phyloP scores from a whole-genome alignment of 2,888 invertebrate species.

The Cabera pusaria region DNA sequence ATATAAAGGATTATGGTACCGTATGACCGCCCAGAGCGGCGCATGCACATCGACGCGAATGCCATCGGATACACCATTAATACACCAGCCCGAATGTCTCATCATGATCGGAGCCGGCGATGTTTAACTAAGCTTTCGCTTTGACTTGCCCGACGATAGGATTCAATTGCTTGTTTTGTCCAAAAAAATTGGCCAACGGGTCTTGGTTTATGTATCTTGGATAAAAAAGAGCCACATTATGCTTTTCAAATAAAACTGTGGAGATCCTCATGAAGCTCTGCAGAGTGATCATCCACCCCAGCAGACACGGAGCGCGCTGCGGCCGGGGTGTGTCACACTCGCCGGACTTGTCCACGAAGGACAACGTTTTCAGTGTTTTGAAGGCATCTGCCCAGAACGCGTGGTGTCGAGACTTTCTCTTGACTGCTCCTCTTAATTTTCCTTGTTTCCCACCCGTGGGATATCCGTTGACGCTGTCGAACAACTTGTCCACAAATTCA shows the following conservation, averaged over 20 bases:
- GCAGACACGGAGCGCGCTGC: neutral
- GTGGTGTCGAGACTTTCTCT: neutral
- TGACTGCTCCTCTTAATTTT: neutral
- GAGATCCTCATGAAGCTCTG: neutral
- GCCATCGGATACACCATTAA: too few species aligned
- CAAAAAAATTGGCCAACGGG: too few species aligned
- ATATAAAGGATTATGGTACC: too few species aligned
- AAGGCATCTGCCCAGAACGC: neutral
- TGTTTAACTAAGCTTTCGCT: too few species aligned
- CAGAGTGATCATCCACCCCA: conserved; percentile 1
- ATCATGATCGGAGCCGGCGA: too few species aligned
- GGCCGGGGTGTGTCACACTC: neutral
- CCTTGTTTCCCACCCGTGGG: neutral
- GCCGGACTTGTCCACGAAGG: neutral
- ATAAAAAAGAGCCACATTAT: neutral
- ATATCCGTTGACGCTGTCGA: conserved; percentile 1
- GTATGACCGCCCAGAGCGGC: too few species aligned
- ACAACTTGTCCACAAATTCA: neutral
- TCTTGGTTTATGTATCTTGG: conserved; percentile 2
- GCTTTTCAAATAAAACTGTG: neutral
- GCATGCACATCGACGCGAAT: too few species aligned
- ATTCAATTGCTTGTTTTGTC: too few species aligned
- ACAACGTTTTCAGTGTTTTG: neutral
- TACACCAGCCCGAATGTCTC: too few species aligned
- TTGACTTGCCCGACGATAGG: too few species aligned